Evolutionary conservation across 1,140 invertebrate species (phyloP).

Genomic region (Potamilus streckersoni): DNA sequence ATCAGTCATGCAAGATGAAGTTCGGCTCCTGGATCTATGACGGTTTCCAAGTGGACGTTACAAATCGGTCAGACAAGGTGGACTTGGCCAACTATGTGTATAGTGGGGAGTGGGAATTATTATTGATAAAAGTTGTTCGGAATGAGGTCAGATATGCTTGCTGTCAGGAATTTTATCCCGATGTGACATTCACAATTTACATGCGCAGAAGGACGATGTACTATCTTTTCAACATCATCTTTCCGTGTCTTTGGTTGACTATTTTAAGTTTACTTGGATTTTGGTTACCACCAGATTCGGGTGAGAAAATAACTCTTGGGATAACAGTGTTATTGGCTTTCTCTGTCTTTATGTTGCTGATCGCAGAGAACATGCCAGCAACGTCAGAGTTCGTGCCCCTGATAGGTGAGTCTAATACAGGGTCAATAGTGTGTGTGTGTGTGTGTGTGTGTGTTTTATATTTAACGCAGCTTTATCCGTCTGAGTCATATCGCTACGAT

Average conservation of each 20-base stretch:
- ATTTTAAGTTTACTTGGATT: slow-evolving; percentile 73
- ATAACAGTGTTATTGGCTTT: slow-evolving; percentile 74
- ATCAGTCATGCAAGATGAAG: slow-evolving; percentile 62
- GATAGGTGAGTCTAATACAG: slow-evolving; percentile 67
- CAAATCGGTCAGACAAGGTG: slow-evolving; percentile 71
- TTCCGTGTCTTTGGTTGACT: slow-evolving; percentile 75
- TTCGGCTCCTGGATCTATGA: slow-evolving; percentile 66
- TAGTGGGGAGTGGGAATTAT: slow-evolving; percentile 73
- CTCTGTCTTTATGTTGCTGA: slow-evolving; percentile 74
- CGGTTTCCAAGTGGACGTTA: slow-evolving; percentile 70
- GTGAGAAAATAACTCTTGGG: slow-evolving; percentile 74
- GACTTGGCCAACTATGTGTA: slow-evolving; percentile 74
- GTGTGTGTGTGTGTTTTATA: too few relatives aligned
- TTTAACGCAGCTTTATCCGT: too few relatives aligned
- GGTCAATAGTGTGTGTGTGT: too few relatives aligned
- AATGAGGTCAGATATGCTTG: slow-evolving; percentile 72
- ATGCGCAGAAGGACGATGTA: slow-evolving; percentile 60
- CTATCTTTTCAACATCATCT: slow-evolving; percentile 74
- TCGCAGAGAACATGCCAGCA: slow-evolving; percentile 74
- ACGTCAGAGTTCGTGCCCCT: slow-evolving; percentile 75
- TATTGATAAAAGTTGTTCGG: slow-evolving; percentile 69
- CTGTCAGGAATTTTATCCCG: slow-evolving; percentile 73
- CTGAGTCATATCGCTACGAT: too few relatives aligned
- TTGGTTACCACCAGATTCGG: slow-evolving; percentile 73
- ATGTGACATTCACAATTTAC: slow-evolving; percentile 76